Conservation (phyloP, 2,797 vertebrate genomes). For the Propithecus deckenii region DNA sequence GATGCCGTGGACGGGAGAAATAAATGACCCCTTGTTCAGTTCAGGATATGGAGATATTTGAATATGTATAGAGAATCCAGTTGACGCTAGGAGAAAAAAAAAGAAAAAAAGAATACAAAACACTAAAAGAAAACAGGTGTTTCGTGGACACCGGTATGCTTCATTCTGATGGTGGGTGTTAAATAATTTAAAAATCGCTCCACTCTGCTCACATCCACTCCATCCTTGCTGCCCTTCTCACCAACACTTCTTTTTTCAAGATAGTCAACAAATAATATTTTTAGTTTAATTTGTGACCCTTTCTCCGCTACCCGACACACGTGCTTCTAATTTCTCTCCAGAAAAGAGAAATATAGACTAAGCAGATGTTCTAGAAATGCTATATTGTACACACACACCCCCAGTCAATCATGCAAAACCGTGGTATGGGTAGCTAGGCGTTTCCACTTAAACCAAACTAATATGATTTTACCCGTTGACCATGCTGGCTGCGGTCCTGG, state of each 20-base stretch:
- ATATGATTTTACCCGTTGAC: background rate
- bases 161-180: background rate
- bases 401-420: background rate
- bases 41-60: background rate
- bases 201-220: background rate
- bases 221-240: background rate
- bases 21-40: background rate
- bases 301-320: background rate
- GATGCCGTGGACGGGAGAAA: background rate
- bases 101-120: background rate
- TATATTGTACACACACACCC: rapidly evolving
- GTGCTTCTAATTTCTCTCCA: background rate
- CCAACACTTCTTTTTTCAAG: background rate
- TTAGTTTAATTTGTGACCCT: background rate
- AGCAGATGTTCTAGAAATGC: background rate
- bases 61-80: background rate
- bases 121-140: background rate
- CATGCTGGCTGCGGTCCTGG: background rate
- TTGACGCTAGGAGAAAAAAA: background rate
- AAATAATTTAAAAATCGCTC: background rate
- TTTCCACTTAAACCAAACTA: background rate
- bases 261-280: background rate
- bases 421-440: background rate
- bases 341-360: background rate
- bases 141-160: background rate